Base-by-base conservation (phyloP, 2,797 vertebrate genomes). In the Coregonus ussuriensis region DNA sequence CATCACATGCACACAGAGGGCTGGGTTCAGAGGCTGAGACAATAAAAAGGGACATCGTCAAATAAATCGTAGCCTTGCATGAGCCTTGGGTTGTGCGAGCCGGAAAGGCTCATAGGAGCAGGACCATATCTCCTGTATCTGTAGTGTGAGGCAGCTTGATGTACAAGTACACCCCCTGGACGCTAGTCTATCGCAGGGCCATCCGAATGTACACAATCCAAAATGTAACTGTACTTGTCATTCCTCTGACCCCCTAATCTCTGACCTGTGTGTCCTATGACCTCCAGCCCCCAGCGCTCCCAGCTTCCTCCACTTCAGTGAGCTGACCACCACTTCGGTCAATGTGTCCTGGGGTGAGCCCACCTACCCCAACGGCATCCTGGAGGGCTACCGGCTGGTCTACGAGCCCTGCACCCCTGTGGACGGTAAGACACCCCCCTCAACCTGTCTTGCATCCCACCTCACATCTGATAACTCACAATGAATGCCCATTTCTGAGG, bases 311-410 rank as follows among this genome's bases (percentile, higher is more conserved):
- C 95, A 95, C 76, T 99, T 99, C 94, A 98, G 97, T 1, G 97
- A 99, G 86, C 94, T 99, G 90, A 99, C 98, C 92, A 99, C 98
- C 18, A 98, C 97, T 0, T 99, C 98, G 0, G 98, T 99, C 83
- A 99, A 99, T 0, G 97, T 99, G 86, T 99, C 98, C 74, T 99
- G 98, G 98, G 98, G 96, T 15, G 95, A 96, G 0, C 98, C 98
- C 0, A 89, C 88, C 3, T 96, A 96, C 84, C 98, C 97, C 74
- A 99, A 99, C 0, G 98, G 98, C 1, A 76, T 99, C 84, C 93
- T 99, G 0, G 97, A 98, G 75, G 97, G 97, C 77, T 99, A 97
- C 88, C 91, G 96, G 65, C 95, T 99, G 80, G 90, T 98, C 75
- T 99, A 99, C 0, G 97, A 99, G 74, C 98, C 98, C 82, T 96